These are phyloP conservation scores for Nothocercus nigrocapillus DNA, from an alignment of 2,113 vertebrate genomes.

Conservation along the genomic window DNA sequence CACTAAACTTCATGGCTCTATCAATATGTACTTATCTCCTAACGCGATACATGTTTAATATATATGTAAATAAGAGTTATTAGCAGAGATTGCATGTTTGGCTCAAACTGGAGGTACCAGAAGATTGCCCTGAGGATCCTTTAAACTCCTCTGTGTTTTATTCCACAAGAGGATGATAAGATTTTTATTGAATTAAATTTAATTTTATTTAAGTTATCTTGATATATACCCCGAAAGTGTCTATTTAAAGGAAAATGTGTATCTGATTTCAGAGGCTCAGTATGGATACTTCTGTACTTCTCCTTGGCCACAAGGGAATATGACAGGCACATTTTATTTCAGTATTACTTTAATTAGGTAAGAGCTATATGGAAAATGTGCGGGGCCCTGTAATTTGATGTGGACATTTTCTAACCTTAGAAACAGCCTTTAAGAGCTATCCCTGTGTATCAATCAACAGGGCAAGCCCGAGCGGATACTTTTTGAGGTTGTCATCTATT, in stretches of 20 bases:
- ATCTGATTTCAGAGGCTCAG: conserved; percentile 32
- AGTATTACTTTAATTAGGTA: conserved; percentile 45
- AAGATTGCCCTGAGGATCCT: conserved; percentile 41
- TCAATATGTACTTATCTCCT: conserved; percentile 46
- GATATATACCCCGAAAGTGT: conserved; percentile 12
- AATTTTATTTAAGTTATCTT: conserved; percentile 52
- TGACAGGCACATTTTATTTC: conserved; percentile 18
- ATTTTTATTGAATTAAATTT: conserved; percentile 47
- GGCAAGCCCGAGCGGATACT: not conserved
- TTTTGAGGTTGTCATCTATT: conserved; percentile 41
- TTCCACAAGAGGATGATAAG: conserved; percentile 24
- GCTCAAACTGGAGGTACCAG: conserved; percentile 1
- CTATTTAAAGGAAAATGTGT: conserved; percentile 11
- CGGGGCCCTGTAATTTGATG: conserved; percentile 25
- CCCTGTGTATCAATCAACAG: not conserved
- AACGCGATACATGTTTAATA: conserved; percentile 55
- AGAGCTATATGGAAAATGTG: conserved; percentile 37
- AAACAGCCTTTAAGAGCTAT: not conserved
- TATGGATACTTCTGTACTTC: not conserved
- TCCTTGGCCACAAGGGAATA: conserved; percentile 11
- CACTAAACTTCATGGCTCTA: conserved; percentile 52
- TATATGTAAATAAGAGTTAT: conserved; percentile 66
- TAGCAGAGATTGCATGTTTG: conserved; percentile 59
- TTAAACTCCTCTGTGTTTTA: conserved; percentile 59
- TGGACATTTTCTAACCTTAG: conserved; percentile 1